Evolutionary conservation across 2,888 invertebrate species (phyloP).

Genomic region (Glaucopsyche alexis): DNA sequence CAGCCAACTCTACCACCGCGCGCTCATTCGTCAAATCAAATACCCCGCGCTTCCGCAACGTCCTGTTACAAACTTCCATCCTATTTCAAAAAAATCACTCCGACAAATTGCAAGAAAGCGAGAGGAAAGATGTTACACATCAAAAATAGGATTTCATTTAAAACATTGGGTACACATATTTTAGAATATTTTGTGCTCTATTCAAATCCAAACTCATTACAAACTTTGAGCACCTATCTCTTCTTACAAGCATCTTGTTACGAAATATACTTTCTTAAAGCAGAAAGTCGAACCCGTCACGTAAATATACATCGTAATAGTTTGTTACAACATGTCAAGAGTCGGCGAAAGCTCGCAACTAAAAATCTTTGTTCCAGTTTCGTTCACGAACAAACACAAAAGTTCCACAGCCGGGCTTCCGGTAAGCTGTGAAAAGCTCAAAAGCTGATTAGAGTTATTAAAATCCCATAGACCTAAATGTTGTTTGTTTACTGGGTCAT

Average conservation of each 20-base stretch:
- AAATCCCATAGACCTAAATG: neutral
- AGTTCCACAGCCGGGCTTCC: neutral
- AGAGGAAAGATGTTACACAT: too few species aligned
- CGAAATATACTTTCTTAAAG: neutral
- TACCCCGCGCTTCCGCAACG: too few species aligned
- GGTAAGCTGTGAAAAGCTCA: neutral
- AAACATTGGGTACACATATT: too few species aligned
- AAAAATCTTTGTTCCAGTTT: slow-evolving; percentile 19
- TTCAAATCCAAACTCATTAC: too few species aligned
- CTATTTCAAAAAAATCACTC: too few species aligned
- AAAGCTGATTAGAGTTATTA: slow-evolving; percentile 14
- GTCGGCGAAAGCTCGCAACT: neutral
- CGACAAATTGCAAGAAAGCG: too few species aligned
- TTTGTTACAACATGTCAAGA: slow-evolving; percentile 21
- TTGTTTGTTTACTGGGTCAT: neutral
- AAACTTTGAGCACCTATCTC: too few species aligned
- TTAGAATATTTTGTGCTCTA: too few species aligned
- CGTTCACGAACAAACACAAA: slow-evolving; percentile 9
- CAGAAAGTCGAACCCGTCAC: neutral
- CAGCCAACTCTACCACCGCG: too few species aligned
- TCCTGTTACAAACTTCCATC: too few species aligned
- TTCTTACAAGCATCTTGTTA: neutral
- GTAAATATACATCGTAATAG: neutral
- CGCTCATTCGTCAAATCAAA: too few species aligned
- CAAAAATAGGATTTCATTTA: too few species aligned